Base-by-base conservation (phyloP, 2,888 invertebrate species). In the Lycia hirtaria region DNA sequence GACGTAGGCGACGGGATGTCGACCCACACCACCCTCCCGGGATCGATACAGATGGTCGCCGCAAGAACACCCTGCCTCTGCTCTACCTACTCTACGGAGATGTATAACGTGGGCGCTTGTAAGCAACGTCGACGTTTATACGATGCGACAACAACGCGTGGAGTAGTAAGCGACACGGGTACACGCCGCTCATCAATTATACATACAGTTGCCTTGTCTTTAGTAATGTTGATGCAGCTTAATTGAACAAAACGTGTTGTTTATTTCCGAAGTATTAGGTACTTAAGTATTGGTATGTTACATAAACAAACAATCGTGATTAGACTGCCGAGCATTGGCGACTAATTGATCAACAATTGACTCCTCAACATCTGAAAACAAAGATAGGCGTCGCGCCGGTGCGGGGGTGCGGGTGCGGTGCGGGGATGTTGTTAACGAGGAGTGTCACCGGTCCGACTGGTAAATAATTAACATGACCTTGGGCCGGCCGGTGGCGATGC, bases 41-140 rank as follows among this genome's bases (percentile, higher is more conserved):
- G 90, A 90, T 91, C 91, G 85, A 91, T 91, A 90, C 85, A 78
- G 89, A 87, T 89, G 89, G 88, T 89, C 74, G 85, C 85, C 86
- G 80, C 81, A 84, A 85, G 84, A 84, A 86, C 83, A 79, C 83
- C 82, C 83, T 83, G 62, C 63, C 49, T n/a, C n/a, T 61, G 32
- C 57, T 51, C 56, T 61, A 62, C 59, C 58, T 65, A 71, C 75
- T 74, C 73, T 76, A 56, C 38, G 73, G 76, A 77, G 73, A 75
- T 73, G 75, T 80, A 77, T 77, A 76, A 62, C 67, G 66, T 72
- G 69, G 69, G 65, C 69, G 69, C 64, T 69, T 62, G 65, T 69
- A 71, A 70, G 71, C 74, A 72, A 69, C n/a, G 73, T 66, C 70
- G 68, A 64, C 67, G 64, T 69, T 70, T 73, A 70, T 72, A 69